Conservation (phyloP, 2,797 vertebrate species). For the Esox masquinongy region DNA sequence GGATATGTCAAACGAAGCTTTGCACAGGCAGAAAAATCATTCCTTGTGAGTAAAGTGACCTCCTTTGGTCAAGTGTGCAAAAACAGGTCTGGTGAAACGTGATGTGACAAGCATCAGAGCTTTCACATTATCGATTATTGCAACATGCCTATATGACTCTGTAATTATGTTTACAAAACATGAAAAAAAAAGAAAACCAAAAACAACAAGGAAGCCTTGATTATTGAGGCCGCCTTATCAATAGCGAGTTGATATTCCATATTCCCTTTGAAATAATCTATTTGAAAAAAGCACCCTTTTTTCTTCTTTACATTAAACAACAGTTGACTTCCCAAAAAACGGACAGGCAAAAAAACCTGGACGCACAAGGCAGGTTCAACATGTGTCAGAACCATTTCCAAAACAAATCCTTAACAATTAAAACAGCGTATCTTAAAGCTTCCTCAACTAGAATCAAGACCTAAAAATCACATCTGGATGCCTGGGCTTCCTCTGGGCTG, state of each 20-base stretch:
- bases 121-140: slow-evolving; percentile 88
- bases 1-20: slow-evolving; percentile 79
- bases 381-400: slow-evolving; percentile 58
- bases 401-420: slow-evolving; percentile 56
- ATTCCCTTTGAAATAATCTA: slow-evolving; percentile 75
- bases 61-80: slow-evolving; percentile 79
- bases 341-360: slow-evolving; percentile 65
- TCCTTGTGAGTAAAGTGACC: slow-evolving; percentile 79
- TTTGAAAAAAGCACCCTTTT: slow-evolving; percentile 73
- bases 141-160: slow-evolving; percentile 88
- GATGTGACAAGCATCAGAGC: slow-evolving; percentile 85
- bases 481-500: slow-evolving; percentile 75
- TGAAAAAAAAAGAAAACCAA: slow-evolving; percentile 74
- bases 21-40: slow-evolving; percentile 81
- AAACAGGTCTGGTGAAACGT: slow-evolving; percentile 84
- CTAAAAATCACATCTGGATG: slow-evolving; percentile 78
- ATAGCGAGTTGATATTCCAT: slow-evolving; percentile 73
- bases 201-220: slow-evolving; percentile 74
- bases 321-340: slow-evolving; percentile 68
- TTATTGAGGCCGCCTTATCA: slow-evolving; percentile 74
- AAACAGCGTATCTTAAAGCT: slow-evolving; percentile 72
- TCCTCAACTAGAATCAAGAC: slow-evolving; percentile 69
- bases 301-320: slow-evolving; percentile 53
- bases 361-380: slow-evolving; percentile 59
- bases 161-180: slow-evolving; percentile 83